Conservation (phyloP, 1,140 invertebrate species). For the Drosophila triauraria region DNA sequence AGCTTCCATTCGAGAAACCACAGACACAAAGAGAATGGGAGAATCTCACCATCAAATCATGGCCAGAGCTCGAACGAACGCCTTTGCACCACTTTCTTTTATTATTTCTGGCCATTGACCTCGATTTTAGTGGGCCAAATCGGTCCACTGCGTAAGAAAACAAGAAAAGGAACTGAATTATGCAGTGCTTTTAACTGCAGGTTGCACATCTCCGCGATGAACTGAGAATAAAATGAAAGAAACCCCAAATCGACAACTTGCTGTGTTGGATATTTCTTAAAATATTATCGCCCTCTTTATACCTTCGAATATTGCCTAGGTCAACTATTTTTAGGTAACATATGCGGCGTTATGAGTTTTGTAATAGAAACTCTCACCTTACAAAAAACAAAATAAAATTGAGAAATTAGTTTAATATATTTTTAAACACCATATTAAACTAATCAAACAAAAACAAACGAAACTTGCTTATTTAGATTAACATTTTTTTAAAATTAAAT, state of each 20-base stretch:
- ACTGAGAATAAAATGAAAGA: no score
- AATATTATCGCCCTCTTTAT: neutral
- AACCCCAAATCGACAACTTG: neutral
- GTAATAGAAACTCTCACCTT: neutral
- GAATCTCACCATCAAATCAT: constrained; percentile 33
- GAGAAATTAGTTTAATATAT: accelerated
- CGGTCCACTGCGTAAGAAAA: constrained; percentile 4
- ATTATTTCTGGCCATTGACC: constrained; percentile 70
- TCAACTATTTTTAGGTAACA: neutral
- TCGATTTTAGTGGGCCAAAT: constrained; percentile 41
- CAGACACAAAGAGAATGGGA: constrained; percentile 5
- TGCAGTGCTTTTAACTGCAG: constrained; percentile 31
- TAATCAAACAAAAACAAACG: no score
- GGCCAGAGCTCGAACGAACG: constrained; percentile 21
- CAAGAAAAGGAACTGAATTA: constrained; percentile 59
- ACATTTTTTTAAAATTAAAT: no score
- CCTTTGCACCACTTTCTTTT: constrained; percentile 49
- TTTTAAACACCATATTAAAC: no score
- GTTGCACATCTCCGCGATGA: neutral
- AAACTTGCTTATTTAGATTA: neutral
- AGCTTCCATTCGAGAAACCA: constrained; percentile 19
- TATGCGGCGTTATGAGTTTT: neutral
- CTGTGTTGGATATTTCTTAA: neutral
- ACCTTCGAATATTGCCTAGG: neutral
- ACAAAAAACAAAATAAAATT: neutral